Evolutionary conservation across 2,888 invertebrate genomes (phyloP).

Genomic region (Eristalinus aeneus): DNA sequence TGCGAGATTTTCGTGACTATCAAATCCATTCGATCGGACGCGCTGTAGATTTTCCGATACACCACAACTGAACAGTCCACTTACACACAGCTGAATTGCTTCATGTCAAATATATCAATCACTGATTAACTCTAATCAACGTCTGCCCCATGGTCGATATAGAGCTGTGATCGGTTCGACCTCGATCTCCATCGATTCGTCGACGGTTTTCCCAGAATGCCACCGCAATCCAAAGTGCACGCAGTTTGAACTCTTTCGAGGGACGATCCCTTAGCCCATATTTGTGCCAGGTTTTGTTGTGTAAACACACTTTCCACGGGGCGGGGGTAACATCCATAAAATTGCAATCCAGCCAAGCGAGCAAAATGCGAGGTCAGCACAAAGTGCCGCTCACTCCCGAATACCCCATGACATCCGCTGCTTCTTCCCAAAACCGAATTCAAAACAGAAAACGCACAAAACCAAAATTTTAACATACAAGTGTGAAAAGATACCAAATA

Average conservation of each 20-base stretch:
- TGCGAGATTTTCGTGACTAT: not conserved
- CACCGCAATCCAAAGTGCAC: not conserved
- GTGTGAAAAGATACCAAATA: slow-evolving; percentile 63
- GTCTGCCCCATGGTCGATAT: not conserved
- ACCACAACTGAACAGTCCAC: not conserved
- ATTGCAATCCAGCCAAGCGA: slow-evolving; percentile 67
- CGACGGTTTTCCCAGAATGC: not conserved
- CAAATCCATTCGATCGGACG: not conserved
- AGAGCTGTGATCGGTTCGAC: not conserved
- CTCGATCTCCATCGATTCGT: not conserved
- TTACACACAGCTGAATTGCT: not conserved
- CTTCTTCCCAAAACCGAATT: not conserved
- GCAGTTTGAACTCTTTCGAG: not conserved
- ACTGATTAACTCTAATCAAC: not conserved
- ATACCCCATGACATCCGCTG: slow-evolving; percentile 38
- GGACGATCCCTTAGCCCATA: not conserved
- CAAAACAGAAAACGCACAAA: slow-evolving; percentile 4
- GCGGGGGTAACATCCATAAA: slow-evolving; percentile 50
- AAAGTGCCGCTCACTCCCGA: slow-evolving; percentile 48
- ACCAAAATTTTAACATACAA: slow-evolving; percentile 63
- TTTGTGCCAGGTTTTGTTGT: not conserved
- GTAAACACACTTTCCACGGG: slow-evolving; percentile 22
- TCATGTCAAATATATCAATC: not conserved
- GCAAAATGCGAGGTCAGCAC: slow-evolving; percentile 61
- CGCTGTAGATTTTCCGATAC: not conserved